A percentile compares a stretch with the other conserved stretches of the same genome.
These are phyloP conservation scores for Noctua pronuba DNA, from an alignment of 2,888 invertebrate species.

Conservation along the genomic window DNA sequence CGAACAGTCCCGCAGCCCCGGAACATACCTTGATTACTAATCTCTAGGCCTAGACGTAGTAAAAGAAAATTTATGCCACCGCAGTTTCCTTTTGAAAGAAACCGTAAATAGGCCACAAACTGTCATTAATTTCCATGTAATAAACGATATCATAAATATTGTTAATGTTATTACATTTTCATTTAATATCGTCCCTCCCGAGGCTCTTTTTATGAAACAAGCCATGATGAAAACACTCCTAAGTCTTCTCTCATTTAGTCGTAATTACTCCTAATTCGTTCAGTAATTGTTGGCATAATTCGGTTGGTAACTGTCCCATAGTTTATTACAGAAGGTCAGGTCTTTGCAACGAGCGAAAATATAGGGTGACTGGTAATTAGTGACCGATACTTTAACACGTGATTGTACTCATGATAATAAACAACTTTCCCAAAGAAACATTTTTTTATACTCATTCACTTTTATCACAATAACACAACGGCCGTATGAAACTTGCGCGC, in stretches of 20 bases:
- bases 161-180: slow-evolving; percentile 22
- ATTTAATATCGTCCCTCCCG: slow-evolving; percentile 20
- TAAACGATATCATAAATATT: background rate
- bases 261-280: slow-evolving; percentile 51
- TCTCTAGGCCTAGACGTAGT: background rate
- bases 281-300: slow-evolving; percentile 47
- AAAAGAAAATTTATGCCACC: too few species aligned
- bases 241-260: slow-evolving; percentile 43
- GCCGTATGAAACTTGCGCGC: too few species aligned
- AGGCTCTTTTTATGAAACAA: slow-evolving; percentile 16
- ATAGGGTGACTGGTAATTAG: too few species aligned
- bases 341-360: background rate
- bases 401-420: too few species aligned
- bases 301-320: background rate
- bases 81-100: background rate
- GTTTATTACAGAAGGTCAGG: slow-evolving; percentile 16
- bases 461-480: too few species aligned
- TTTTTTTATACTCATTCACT: too few species aligned
- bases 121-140: slow-evolving; percentile 1
- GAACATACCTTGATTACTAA: too few species aligned
- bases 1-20: too few species aligned
- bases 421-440: too few species aligned
- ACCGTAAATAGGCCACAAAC: background rate
- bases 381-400: too few species aligned
- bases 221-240: slow-evolving; percentile 38